Base-by-base conservation (phyloP, 2,888 invertebrate species). In the Campoplex nolae region DNA sequence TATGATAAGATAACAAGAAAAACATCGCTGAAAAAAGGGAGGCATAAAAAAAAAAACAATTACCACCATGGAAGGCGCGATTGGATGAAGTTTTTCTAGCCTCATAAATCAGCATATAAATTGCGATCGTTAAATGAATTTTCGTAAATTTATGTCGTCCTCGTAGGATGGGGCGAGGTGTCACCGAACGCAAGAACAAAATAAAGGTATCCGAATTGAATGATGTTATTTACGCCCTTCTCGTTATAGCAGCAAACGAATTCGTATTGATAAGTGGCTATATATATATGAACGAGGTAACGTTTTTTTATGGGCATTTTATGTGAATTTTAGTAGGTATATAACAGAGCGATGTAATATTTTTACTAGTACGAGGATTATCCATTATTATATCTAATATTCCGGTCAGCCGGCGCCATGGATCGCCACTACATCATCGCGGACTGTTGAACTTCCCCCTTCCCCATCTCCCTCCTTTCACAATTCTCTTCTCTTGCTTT, bases 351-450 rank as follows among this genome's bases (percentile, higher is more conserved):
- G 76, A 58, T 67, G 67, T 51, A 65, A 86, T 75, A 81, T 74
- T 85, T 83, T 85, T 75, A 71, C 62, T 62, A 38, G 38, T 56
- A 71, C 70, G 48, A 58, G 42, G 54, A 83, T 80, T 79, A 80
- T 79, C 79, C 70, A 58, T 58, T 68, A 67, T 73, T 71, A 76
- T 70, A 70, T 79, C 56, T 56, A 68, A 83, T 86, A 86, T 86
- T 76, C 80, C 76, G 83, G 80, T 86, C 83, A 83, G 80, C 73
- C 67, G 83, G 71, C 71, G 80, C 80, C 81, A 28, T 45, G 13
- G 18, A 73, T 73, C 42, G 75, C 42, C 58, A 56, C 62, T 76
- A 56, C 71, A 80, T 80, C 83, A 86, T 76, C 71, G 56, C 23
- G 45, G 71, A 76, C 35, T 58, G 45, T 80, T 71, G 45, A 74